Evolutionary conservation across 2,797 vertebrate genomes (phyloP).

Genomic region (Linurgus olivaceus): DNA sequence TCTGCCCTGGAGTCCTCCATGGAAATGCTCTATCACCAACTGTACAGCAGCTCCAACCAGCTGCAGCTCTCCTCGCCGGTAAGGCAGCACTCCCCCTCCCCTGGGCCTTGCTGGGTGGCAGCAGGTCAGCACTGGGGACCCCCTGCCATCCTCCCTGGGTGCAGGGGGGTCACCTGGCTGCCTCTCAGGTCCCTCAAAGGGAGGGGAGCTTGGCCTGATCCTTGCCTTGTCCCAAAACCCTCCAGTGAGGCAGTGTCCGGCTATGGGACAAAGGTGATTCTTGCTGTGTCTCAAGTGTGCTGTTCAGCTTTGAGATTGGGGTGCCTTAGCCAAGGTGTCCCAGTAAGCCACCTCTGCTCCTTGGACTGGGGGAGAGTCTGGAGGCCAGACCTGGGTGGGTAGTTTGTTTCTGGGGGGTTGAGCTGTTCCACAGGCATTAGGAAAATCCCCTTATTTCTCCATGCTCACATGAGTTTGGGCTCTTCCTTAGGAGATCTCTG

Average conservation of each 20-base stretch:
- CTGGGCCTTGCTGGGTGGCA: neutral
- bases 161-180: neutral
- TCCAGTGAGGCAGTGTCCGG: neutral
- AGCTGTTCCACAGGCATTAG: neutral
- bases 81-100: neutral
- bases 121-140: neutral
- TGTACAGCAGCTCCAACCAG: slow-evolving; percentile 34
- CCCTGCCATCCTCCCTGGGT: neutral
- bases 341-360: neutral
- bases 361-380: neutral
- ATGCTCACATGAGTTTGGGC: neutral
- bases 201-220: neutral
- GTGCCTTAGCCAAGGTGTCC: neutral
- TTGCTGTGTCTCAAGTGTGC: neutral
- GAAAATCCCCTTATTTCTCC: neutral
- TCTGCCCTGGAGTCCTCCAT: slow-evolving; percentile 21
- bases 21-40: neutral
- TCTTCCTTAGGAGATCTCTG: neutral
- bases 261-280: neutral
- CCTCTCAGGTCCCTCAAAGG: neutral
- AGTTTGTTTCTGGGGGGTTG: neutral
- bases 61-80: slow-evolving; percentile 23
- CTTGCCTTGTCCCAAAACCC: neutral
- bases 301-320: neutral
- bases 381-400: neutral